These are phyloP conservation scores for Vollenhovia emeryi DNA, from an alignment of 1,140 invertebrate species.

Conservation along the genomic window DNA sequence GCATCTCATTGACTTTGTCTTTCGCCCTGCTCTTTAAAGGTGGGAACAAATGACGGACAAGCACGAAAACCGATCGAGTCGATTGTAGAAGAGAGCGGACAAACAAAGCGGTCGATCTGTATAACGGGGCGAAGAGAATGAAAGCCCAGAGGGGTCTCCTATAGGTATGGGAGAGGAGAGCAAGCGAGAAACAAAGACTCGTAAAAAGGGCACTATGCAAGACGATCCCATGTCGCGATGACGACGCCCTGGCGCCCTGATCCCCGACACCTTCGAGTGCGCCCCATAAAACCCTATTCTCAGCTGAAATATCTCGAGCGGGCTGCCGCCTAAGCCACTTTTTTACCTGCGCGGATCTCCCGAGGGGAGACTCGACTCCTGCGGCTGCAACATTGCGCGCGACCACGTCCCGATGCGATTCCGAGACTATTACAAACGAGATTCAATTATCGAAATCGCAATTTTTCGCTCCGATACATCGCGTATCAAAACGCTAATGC, in stretches of 20 bases:
- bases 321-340: constrained; percentile 25
- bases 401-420: neutral
- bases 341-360: constrained; percentile 3
- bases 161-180: constrained; percentile 60
- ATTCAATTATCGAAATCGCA: constrained; percentile 41
- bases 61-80: neutral
- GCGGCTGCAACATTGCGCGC: constrained; percentile 4
- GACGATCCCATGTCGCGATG: constrained; percentile 82
- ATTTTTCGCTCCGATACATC: constrained; percentile 17
- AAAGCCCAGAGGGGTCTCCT: constrained; percentile 74
- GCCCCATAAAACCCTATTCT: constrained; percentile 72
- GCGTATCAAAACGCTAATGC: constrained; percentile 39
- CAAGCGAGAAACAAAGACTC: constrained; percentile 24
- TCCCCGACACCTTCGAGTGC: constrained; percentile 67
- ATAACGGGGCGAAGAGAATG: constrained; percentile 72
- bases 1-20: constrained; percentile 21
- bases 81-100: constrained; percentile 3
- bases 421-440: constrained; percentile 7
- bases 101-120: constrained; percentile 6
- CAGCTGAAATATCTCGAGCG: constrained; percentile 41
- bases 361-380: neutral
- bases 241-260: constrained; percentile 81
- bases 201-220: constrained; percentile 70
- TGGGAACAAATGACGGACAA: neutral
- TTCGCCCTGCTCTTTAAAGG: neutral